Base-by-base conservation (phyloP, 1,140 invertebrate species). In the Halictus rubicundus region DNA sequence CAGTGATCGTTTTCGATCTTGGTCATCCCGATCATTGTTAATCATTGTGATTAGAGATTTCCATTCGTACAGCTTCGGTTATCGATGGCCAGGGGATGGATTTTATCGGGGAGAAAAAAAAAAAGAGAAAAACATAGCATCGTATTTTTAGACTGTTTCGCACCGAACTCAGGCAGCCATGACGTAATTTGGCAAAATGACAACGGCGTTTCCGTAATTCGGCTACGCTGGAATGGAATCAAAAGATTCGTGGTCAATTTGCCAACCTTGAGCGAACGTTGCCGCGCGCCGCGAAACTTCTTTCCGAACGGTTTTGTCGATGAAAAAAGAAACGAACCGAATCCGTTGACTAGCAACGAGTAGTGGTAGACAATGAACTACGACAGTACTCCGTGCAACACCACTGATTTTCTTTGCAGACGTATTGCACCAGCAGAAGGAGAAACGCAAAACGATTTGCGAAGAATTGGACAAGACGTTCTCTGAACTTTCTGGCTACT, bases 391-490 rank as follows among this genome's bases (percentile, higher is more conserved):
- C 65, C 49, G 73, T 68, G 76, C 80, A 82, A 82, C 78, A 69
- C 65, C 65, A 86, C 71, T 84, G 49, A 87, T 92, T 93, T 91
- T 93, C 90, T 92, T 96, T 96, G 86, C 96, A 98, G 98, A 98
- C 95, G 96, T 97, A 92, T 95, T 99, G 91, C 96, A 98, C 94
- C 95, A 96, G 94, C 97, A 99, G 95, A 98, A 98, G 95, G 97
- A 98, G 94, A 97, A 98, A 95, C 98, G 98, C 95, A 98, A 98
- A 95, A 95, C 96, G 93, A 96, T 99, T 94, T 97, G 97, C 94
- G 98, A 98, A 93, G 99, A 99, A 94, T 97, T 99, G 96, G 98
- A 99, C 94, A 96, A 97, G 93, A 99, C 98, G 91, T 97, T 99
- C 94, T 96, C 96, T 92, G 96, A 97, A 94, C 95, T 96, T 94